Conservation (phyloP, 1,140 invertebrate genomes). For the Diachasma alloeum region DNA sequence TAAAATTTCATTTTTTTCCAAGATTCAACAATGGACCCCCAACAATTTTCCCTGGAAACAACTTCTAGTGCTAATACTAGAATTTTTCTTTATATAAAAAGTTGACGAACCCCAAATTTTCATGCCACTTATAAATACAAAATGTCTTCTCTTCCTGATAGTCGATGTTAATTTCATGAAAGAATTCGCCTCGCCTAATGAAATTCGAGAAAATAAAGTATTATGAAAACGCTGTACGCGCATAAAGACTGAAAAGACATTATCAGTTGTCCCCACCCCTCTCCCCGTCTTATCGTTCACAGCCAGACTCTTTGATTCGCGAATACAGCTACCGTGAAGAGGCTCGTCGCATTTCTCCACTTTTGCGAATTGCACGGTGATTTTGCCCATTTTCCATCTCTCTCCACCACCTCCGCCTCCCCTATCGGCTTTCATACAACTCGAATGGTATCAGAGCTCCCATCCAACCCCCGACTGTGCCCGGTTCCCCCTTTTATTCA, state of each 20-base stretch:
- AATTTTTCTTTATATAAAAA: no score
- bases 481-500: neutral
- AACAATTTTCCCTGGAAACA: no score
- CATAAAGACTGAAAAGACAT: constrained; percentile 14
- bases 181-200: neutral
- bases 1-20: no score
- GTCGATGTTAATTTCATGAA: neutral
- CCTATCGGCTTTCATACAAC: constrained; percentile 1
- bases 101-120: no score
- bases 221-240: constrained; percentile 1
- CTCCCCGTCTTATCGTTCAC: constrained; percentile 18
- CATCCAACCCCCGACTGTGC: neutral
- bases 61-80: no score
- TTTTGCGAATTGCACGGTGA: constrained; percentile 5
- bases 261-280: neutral
- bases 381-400: neutral
- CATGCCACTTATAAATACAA: no score
- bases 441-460: neutral
- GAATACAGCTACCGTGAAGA: neutral
- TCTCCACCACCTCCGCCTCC: neutral
- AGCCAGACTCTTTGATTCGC: constrained; percentile 16
- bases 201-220: neutral
- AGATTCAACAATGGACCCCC: no score
- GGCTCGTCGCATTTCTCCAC: neutral
- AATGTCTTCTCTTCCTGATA: no score